Base-by-base conservation (phyloP, 2,113 vertebrate genomes). In the Gambusia holbrooki region DNA sequence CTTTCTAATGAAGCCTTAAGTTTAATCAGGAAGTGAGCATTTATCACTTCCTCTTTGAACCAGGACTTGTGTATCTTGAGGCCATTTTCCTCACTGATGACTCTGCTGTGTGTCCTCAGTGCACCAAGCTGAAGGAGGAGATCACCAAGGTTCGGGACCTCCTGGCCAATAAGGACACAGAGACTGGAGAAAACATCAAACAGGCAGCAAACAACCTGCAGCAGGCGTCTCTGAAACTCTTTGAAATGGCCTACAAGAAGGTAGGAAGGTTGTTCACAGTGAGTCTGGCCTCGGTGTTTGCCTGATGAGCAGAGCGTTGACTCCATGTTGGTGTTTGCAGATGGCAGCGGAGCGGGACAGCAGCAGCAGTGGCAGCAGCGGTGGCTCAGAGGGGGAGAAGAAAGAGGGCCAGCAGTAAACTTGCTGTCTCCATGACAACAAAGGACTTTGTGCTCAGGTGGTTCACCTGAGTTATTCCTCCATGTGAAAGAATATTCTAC, bases 191-290 rank as follows among this genome's bases (percentile, higher is more conserved):
- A 90, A 97, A 95, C 93, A 99, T 99, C 88, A 96, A 96, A 82
- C 97, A 99, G 88, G 96, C 97, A 1, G 96, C 98, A 73, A 95
- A 92, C 67, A 95, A 82, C 77, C 95, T 99, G 74, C 98, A 99
- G 90, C 98, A 99, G 77, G 96, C 98, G 0, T 99, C 98, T 27
- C 82, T 99, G 73, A 99, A 99, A n/a, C 97, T 99, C 72, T 99
- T 99, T 9, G 98, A 99, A 86, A 96, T 98, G 95, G 98, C 98
- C 29, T 99, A 99, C 92, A 99, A 99, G 93, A 99, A 99, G 97
- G 98, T 97, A 87, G 45, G 91, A 74, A 33, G 28, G 29, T 13
- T 1, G 33, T n/a, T 37, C n/a, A 62, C 19, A n/a, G 8, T 40
- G 25, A 22, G 33, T 61, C 27, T 13, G 5, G 60, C 14, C 14